Conservation (phyloP, 2,113 vertebrate species). For the Rhipidura dahli region DNA sequence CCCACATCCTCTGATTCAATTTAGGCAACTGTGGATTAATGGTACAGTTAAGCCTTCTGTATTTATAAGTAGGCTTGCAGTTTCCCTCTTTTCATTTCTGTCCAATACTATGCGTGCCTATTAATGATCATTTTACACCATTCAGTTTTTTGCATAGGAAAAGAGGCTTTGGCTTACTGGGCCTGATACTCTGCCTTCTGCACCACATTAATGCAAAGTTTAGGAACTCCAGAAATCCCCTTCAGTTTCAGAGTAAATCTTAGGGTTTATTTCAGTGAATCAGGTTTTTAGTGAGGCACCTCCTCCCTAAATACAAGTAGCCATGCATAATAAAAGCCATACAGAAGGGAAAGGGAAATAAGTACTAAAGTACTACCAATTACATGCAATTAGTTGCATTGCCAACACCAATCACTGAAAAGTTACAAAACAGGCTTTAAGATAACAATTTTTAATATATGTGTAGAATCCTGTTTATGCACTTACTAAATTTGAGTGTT, state of each 20-base stretch:
- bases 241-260: conserved; percentile 28
- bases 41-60: background rate
- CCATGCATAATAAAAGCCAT: background rate
- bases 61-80: background rate
- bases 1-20: background rate
- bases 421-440: conserved; percentile 38
- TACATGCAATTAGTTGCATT: conserved; percentile 26
- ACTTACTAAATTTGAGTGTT: background rate
- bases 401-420: background rate
- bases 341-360: conserved; percentile 22
- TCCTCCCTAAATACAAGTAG: conserved; percentile 13
- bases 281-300: background rate
- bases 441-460: background rate
- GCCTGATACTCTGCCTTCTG: background rate
- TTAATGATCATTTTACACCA: background rate
- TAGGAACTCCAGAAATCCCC: background rate
- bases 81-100: conserved; percentile 2
- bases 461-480: background rate
- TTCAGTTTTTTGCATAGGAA: background rate
- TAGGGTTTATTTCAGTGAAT: conserved; percentile 16
- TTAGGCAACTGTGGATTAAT: background rate
- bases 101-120: background rate
- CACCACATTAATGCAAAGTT: background rate
- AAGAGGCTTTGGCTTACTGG: background rate
- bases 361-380: conserved; percentile 17